phyloP scores from a whole-genome alignment of 2,888 invertebrate species.

The Eupithecia centaureata region DNA sequence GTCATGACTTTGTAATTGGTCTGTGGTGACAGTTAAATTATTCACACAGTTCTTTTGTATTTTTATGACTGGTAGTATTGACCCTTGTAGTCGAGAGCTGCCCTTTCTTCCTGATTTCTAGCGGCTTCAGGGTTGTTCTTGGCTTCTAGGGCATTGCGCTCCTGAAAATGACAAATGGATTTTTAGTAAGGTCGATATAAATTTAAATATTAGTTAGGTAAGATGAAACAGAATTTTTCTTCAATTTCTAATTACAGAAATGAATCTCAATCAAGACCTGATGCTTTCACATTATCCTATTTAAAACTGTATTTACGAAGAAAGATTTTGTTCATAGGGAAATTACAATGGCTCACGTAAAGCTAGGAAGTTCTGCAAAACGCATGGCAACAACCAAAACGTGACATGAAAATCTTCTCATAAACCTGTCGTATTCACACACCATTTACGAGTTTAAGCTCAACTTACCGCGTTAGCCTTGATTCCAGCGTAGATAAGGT shows the following conservation, averaged over 20 bases:
- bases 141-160: conserved; percentile 82
- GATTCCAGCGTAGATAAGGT: conserved; percentile 93
- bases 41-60: conserved; percentile 27
- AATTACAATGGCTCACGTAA: neutral
- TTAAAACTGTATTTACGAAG: neutral
- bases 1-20: conserved; percentile 35
- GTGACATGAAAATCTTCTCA: neutral
- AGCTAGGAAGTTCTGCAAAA: neutral
- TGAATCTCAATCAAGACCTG: neutral
- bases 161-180: conserved; percentile 69
- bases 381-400: neutral
- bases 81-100: conserved; percentile 85
- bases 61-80: conserved; percentile 82
- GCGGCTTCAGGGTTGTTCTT: conserved; percentile 81
- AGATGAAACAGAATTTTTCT: no score
- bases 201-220: no score
- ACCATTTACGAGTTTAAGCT: conserved; percentile 19
- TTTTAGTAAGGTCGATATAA: neutral
- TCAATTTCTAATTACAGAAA: neutral
- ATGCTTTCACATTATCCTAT: neutral
- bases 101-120: conserved; percentile 70
- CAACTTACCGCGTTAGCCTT: conserved; percentile 79
- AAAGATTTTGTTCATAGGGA: neutral
- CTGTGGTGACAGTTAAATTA: conserved; percentile 35
- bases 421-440: neutral